Percentiles rank a stretch among this genome's conserved stretches.
These are phyloP conservation scores for Sycophaga agraensis DNA, from an alignment of 1,140 invertebrate species.

Conservation along the genomic window DNA sequence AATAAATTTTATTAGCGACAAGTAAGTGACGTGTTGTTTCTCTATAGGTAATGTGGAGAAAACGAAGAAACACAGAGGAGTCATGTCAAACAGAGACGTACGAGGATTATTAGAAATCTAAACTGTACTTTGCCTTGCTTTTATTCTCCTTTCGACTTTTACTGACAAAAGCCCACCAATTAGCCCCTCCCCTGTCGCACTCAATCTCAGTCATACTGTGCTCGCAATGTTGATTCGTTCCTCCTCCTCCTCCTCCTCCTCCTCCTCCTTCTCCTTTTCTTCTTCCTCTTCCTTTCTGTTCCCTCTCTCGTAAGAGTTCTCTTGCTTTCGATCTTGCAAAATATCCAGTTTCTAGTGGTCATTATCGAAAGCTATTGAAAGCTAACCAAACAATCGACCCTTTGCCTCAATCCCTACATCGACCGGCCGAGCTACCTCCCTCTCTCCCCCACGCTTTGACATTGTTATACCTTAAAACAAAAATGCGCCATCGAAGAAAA, in stretches of 20 bases:
- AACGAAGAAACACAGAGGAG: conserved; percentile 24
- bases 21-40: conserved; percentile 25
- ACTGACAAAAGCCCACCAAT: conserved; percentile 14
- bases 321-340: background rate
- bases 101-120: conserved; percentile 20
- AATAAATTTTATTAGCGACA: conserved; percentile 31
- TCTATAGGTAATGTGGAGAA: conserved; percentile 13
- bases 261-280: background rate
- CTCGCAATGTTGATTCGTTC: background rate
- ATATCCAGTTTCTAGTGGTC: too few relatives aligned
- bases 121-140: too few relatives aligned
- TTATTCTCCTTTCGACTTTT: background rate
- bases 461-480: background rate
- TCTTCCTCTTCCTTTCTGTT: background rate
- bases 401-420: background rate
- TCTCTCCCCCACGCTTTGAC: too few relatives aligned
- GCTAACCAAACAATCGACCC: too few relatives aligned
- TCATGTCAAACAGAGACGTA: conserved; percentile 15
- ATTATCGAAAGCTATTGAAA: too few relatives aligned
- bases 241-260: conserved; percentile 1
- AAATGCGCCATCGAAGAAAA: background rate
- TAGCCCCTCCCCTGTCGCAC: background rate
- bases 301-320: background rate
- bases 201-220: background rate
- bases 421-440: too few relatives aligned